Evolutionary conservation across 2,113 vertebrate species (phyloP), one percentile per base, ranked within the genome.

Genomic region (Delphinus delphis): DNA sequence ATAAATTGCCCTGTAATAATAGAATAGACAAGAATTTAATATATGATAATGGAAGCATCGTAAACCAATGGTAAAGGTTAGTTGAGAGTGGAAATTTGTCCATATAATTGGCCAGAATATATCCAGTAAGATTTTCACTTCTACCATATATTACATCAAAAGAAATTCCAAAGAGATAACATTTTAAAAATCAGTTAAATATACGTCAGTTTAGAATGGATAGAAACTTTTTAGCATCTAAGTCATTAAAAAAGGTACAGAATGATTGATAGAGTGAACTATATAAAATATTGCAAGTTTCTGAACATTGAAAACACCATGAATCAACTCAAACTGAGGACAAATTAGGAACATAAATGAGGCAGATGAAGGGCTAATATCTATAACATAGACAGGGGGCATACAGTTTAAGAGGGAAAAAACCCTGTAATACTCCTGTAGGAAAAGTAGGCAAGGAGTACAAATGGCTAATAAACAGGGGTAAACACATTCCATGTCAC

Each of bases 181-280:
- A 11, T 62, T 90, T 79, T 21, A 18, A 93, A 93, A 82, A 80
- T 96, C 63, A 83, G 44, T 71, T 86, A 38, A 94, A 31, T 60
- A 31, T 47, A 68, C 7, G 23, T 74, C 9, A 62, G 6, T 79
- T n/a, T n/a, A 83, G 20, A 93, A 41, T 79, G 28, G 15, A 31
- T 89, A 60, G 2, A 71, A 77, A 31, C 0, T 8, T 95, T 89
- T 88, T n/a, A 91, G 18, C 31, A 71, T 41, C 26, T 41, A 88
- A 84, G 4, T 31, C 2, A 80, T 80, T 33, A 83, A 38, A 88
- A 68, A 86, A 65, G 38, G 17, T 77, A 11, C 23, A 13, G 13
- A 85, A 71, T 53, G 41, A 18, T 1, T 47, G 6, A 28, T 76
- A 33, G 21, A n/a, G 10, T 79, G 14, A 65, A 33, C 18, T 81